Conservation (phyloP, 2,113 vertebrate genomes). For the Corynorhinus townsendii region DNA sequence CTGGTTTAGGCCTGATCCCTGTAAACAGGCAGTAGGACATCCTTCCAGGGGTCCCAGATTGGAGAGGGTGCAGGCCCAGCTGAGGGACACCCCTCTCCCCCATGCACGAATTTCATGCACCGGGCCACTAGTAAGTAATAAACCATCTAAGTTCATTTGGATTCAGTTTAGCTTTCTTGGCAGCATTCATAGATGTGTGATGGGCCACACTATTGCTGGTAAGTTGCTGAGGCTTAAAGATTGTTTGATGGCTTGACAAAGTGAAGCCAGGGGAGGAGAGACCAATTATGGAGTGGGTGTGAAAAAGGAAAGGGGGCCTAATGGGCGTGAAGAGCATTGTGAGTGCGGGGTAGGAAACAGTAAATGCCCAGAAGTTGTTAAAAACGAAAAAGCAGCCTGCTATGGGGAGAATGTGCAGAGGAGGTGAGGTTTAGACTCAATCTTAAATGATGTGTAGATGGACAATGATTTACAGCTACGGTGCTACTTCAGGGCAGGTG, state of each 20-base stretch:
- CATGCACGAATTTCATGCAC: too few relatives aligned
- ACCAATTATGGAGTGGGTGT: background rate
- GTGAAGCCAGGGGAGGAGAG: background rate
- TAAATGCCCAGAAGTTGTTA: background rate
- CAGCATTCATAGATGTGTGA: rapidly evolving
- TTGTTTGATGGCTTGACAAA: background rate
- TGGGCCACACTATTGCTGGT: background rate
- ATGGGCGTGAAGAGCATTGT: background rate
- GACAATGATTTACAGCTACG: too few relatives aligned
- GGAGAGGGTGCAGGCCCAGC: too few relatives aligned
- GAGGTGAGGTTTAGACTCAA: background rate
- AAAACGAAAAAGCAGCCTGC: too few relatives aligned
- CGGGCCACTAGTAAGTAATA: background rate
- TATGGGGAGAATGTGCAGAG: background rate
- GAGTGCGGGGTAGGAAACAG: too few relatives aligned
- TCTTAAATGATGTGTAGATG: too few relatives aligned
- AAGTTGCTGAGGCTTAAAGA: background rate
- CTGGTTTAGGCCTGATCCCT: too few relatives aligned
- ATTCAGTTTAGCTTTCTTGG: background rate
- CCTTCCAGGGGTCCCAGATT: too few relatives aligned
- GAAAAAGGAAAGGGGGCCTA: background rate
- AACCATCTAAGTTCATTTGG: background rate
- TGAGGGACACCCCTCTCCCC: too few relatives aligned
- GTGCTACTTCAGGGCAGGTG: too few relatives aligned
- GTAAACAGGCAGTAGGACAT: too few relatives aligned